These are phyloP conservation scores for Dynastes hyllus DNA, from an alignment of 2,888 invertebrate genomes.

Conservation along the genomic window DNA sequence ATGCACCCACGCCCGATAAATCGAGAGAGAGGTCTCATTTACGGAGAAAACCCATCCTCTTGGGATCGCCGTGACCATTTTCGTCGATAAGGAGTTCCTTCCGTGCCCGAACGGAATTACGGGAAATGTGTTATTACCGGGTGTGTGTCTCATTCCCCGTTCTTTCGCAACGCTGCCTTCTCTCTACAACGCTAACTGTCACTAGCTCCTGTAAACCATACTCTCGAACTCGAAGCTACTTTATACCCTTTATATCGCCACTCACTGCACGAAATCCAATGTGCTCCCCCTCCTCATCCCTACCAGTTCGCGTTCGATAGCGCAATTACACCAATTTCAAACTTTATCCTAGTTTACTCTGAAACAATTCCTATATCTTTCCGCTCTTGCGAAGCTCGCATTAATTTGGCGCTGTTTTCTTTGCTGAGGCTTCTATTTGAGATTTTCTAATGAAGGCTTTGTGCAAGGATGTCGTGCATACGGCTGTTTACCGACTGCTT, in stretches of 20 bases:
- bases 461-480: not conserved
- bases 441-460: constrained; percentile 8
- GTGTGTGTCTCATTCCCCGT: not conserved
- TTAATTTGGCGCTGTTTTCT: constrained; percentile 14
- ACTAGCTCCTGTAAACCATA: constrained; percentile 12
- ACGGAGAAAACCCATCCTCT: constrained; percentile 16
- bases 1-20: constrained; percentile 2
- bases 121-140: constrained; percentile 41
- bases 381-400: not conserved
- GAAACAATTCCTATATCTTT: constrained; percentile 4
- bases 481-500: not conserved
- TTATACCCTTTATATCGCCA: constrained; percentile 38
- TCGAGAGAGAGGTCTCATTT: constrained; percentile 21
- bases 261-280: constrained; percentile 31
- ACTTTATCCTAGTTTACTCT: constrained; percentile 18
- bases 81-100: constrained; percentile 30
- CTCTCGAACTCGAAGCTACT: constrained; percentile 38
- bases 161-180: not conserved
- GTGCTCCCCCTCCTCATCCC: not conserved
- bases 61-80: constrained; percentile 8
- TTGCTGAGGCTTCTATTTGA: not conserved
- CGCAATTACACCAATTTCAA: constrained; percentile 42
- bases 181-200: not conserved
- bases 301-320: not conserved
- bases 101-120: constrained; percentile 39